Evolutionary conservation across 2,888 invertebrate species (phyloP).

Genomic region (Stictocephala bisonia): DNA sequence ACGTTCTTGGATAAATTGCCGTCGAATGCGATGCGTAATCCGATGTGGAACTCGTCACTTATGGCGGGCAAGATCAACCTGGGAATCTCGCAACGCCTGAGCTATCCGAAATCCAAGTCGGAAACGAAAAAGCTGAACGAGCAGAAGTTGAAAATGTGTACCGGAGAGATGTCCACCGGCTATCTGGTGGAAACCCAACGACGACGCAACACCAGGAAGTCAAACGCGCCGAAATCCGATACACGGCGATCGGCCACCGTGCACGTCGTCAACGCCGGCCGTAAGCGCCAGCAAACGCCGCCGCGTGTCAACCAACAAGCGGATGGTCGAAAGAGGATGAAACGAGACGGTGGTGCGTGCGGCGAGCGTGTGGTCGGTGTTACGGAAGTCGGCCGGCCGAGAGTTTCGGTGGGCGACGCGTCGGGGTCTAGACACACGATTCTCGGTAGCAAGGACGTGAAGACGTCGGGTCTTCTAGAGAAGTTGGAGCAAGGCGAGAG

Average conservation of each 20-base stretch:
- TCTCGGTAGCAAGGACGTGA: not conserved
- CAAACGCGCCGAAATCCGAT: not conserved
- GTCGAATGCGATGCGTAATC: no score
- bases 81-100: not conserved
- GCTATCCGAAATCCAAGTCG: not conserved
- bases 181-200: conserved; percentile 1
- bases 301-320: no score
- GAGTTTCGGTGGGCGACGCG: not conserved
- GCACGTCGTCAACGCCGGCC: no score
- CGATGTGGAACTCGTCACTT: not conserved
- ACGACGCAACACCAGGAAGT: not conserved
- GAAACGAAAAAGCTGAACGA: conserved; percentile 9
- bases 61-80: not conserved
- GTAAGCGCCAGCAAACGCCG: no score
- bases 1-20: not conserved
- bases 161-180: not conserved
- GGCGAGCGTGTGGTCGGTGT: no score
- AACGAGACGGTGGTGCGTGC: no score
- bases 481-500: not conserved
- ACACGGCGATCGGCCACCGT: not conserved
- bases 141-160: not conserved
- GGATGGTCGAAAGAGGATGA: no score
- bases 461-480: not conserved
- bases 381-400: not conserved
- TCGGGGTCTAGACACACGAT: not conserved